These are phyloP conservation scores for Peromyscus attwateri DNA, from an alignment of 2,797 vertebrate species.

Conservation along the genomic window DNA sequence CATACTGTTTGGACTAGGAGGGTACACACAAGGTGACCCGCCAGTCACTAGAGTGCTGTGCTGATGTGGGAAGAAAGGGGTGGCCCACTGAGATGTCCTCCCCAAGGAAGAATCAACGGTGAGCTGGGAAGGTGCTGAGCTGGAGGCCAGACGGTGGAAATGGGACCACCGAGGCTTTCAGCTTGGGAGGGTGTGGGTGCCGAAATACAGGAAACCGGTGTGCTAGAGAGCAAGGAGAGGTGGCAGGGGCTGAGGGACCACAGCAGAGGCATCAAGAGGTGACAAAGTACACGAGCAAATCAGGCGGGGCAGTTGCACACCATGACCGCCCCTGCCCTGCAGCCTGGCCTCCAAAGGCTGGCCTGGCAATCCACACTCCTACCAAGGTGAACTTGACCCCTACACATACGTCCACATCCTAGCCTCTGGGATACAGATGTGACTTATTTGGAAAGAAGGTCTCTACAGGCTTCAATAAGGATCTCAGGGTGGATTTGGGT, in stretches of 20 bases:
- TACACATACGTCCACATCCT: rapidly evolving
- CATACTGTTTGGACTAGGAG: neutral
- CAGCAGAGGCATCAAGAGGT: neutral
- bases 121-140: neutral
- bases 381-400: neutral
- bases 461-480: neutral
- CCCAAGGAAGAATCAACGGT: neutral
- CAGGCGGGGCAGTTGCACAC: no score
- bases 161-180: rapidly evolving
- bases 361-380: neutral
- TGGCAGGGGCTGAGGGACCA: rapidly evolving
- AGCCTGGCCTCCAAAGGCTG: rapidly evolving
- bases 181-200: neutral
- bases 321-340: rapidly evolving
- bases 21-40: rapidly evolving
- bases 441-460: neutral
- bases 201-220: neutral
- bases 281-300: rapidly evolving
- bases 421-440: neutral
- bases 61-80: neutral
- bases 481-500: no score
- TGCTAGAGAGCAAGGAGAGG: rapidly evolving
- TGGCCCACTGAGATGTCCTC: rapidly evolving
- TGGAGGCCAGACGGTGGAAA: no score
- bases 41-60: no score